Conservation (phyloP, 2,888 invertebrate species). For the Erebia aethiops region DNA sequence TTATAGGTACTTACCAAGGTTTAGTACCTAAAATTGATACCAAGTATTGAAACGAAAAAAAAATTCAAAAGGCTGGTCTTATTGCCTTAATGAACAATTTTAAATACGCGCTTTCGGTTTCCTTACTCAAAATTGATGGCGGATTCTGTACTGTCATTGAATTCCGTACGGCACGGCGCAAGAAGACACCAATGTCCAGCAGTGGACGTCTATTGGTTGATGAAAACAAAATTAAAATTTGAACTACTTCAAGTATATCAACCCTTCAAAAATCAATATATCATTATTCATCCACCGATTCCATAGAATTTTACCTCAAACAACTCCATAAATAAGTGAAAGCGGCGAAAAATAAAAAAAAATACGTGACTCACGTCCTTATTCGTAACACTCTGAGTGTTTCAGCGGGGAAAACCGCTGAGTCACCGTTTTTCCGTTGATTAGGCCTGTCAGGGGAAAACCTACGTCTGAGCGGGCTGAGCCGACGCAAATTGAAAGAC, state of each 20-base stretch:
- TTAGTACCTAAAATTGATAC: too few relatives aligned
- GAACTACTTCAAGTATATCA: not conserved
- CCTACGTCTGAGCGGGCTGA: conserved; percentile 8
- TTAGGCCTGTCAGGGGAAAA: conserved; percentile 26
- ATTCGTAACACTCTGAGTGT: not conserved
- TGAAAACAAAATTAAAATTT: too few relatives aligned
- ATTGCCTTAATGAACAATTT: too few relatives aligned
- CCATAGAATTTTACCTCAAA: conserved; percentile 6
- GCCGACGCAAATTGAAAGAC: conserved; percentile 11
- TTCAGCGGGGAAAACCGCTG: conserved; percentile 25
- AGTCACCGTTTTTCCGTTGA: conserved; percentile 26
- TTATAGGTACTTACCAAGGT: too few relatives aligned
- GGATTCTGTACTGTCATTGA: too few relatives aligned
- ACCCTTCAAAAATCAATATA: not conserved
- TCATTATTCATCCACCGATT: not conserved
- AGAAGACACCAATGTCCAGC: too few relatives aligned
- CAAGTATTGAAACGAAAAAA: too few relatives aligned
- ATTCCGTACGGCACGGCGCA: too few relatives aligned
- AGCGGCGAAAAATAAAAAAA: not conserved
- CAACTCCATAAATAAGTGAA: conserved; percentile 3
- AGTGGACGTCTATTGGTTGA: too few relatives aligned
- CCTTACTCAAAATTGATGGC: too few relatives aligned
- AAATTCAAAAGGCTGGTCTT: too few relatives aligned
- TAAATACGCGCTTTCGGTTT: too few relatives aligned
- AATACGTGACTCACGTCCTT: conserved; percentile 11